Percentiles rank a stretch among this genome's conserved stretches.
Evolutionary conservation across 2,888 invertebrate species (phyloP).

Genomic region (Andricus quercusramuli): DNA sequence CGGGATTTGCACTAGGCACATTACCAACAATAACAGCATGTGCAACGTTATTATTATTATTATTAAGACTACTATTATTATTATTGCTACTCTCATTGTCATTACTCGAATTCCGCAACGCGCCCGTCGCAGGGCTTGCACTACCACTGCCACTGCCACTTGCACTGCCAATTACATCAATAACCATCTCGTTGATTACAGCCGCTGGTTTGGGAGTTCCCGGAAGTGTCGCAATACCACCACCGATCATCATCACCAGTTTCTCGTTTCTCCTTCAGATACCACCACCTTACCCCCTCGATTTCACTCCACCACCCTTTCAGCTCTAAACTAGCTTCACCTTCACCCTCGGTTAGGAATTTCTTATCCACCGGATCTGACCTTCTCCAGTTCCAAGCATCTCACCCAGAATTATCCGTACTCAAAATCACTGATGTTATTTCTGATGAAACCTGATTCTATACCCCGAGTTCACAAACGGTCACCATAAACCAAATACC

Average conservation of each 20-base stretch:
- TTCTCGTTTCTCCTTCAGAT: constrained; percentile 57
- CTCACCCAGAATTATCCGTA: not conserved
- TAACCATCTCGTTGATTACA: constrained; percentile 74
- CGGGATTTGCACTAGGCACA: constrained; percentile 40
- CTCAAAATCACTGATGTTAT: not conserved
- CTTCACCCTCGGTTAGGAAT: constrained; percentile 6
- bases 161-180: constrained; percentile 74
- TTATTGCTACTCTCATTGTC: constrained; percentile 61
- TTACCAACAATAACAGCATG: constrained; percentile 48
- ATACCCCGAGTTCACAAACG: not conserved
- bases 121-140: constrained; percentile 73
- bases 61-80: constrained; percentile 55
- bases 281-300: constrained; percentile 34
- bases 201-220: constrained; percentile 73
- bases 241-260: constrained; percentile 77
- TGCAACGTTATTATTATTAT: constrained; percentile 56
- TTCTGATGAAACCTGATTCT: not conserved
- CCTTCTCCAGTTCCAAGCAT: not conserved
- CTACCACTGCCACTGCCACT: constrained; percentile 76
- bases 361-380: not conserved
- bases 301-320: constrained; percentile 39
- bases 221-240: constrained; percentile 74
- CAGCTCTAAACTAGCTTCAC: constrained; percentile 10
- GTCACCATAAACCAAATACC: not conserved
- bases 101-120: constrained; percentile 63